Base-by-base conservation (phyloP, 1,140 invertebrate species). In the Anastrepha ludens region DNA sequence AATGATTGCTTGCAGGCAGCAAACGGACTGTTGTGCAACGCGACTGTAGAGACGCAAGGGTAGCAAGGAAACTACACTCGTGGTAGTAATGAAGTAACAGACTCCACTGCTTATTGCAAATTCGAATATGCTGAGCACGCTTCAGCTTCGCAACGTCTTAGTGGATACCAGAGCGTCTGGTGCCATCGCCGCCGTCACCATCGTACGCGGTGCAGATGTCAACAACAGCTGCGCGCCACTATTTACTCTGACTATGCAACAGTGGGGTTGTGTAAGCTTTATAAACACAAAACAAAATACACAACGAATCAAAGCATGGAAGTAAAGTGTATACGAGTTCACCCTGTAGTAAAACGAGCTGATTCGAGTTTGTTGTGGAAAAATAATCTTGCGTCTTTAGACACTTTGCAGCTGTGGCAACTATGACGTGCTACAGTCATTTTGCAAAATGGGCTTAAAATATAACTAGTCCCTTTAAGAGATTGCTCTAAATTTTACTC, bases 111-210 rank as follows among this genome's bases (percentile, higher is more conserved):
- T 81, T 81, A 81, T 81, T 81, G 74, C 74, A 81, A 58, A 81
- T 81, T 81, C 74, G 55, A 81, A 81, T 81, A 81, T 81, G 74
- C 74, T 81, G 74, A 55, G 74, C 74, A 81, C 74, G 74, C 55
- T 55, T 50, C 44, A 55, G 74, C 47, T 81, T 81, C 74, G n/a
- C 47, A 81, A 50, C 74, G 74, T 81, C 47, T 50, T 81, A 50
- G 44, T 55, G 74, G n/a, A 0, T 55, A n/a, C 50, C 17, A 41
- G 74, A 55, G 74, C 47, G 74, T 81, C 74, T 55, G 47, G n/a
- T 81, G 74, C 2, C 13, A 4, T 7, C 11, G 74, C 44, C 47
- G 47, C n/a, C 74, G 74, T n/a, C 67, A 17, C 39, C 67, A 74
- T 41, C 47, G 74, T 29, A 3, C n/a, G 47, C n/a, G 74, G 7